A percentile compares a stretch with the other conserved stretches of the same genome.
phyloP scores from a whole-genome alignment of 2,113 vertebrate species.

The Plecturocebus donacophilus region DNA sequence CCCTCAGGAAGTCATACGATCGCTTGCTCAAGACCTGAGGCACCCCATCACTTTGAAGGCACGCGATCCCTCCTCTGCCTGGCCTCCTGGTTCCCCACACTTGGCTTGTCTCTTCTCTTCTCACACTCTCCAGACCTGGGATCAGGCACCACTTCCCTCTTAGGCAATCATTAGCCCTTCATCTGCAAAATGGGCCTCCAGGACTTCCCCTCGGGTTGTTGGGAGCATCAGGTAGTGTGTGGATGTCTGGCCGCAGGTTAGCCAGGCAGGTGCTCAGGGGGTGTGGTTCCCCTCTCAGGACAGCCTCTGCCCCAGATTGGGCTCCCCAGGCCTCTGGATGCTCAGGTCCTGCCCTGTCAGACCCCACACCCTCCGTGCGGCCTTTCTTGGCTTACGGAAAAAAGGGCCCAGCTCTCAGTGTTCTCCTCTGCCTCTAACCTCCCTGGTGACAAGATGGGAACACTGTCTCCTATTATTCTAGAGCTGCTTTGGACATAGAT shows the following conservation, averaged over 20 bases:
- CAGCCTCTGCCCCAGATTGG: rapidly evolving
- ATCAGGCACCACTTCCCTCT: neutral
- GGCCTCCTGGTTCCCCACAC: neutral
- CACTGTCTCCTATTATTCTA: neutral
- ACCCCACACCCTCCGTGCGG: neutral
- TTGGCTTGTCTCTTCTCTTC: neutral
- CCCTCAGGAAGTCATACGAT: neutral
- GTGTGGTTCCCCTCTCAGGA: neutral
- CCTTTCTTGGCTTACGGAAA: neutral
- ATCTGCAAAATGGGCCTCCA: neutral
- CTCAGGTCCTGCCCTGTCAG: neutral
- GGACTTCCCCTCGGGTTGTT: neutral
- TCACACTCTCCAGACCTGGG: neutral
- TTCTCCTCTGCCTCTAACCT: neutral
- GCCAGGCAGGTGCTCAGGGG: neutral
- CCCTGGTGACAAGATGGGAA: neutral
- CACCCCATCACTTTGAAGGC: neutral
- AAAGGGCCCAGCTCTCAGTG: neutral
- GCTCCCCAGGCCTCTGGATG: neutral
- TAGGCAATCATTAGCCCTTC: neutral
- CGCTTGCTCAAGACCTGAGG: neutral
- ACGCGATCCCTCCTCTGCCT: neutral
- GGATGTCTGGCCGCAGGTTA: neutral
- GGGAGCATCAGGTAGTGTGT: neutral
- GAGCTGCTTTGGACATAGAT: neutral